Conservation (phyloP, 2,113 vertebrate genomes). For the Scolopax mira region DNA sequence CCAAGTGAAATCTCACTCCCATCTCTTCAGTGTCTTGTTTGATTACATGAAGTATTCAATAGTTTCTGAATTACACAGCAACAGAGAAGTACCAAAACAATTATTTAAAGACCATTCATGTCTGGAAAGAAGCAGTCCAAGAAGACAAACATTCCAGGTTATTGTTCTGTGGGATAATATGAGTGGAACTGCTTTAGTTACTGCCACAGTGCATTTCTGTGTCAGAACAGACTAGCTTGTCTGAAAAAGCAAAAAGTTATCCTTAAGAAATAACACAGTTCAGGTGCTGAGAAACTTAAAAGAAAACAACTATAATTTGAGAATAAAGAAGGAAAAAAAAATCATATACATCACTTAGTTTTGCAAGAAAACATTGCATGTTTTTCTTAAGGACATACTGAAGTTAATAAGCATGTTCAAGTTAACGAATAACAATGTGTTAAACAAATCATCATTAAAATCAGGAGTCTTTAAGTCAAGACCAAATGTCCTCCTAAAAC, state of each 20-base stretch:
- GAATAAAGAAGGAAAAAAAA: not conserved
- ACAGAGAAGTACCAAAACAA: not conserved
- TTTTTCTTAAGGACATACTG: not conserved
- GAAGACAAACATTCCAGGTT: not conserved
- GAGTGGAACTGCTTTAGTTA: not conserved
- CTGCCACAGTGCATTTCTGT: not conserved
- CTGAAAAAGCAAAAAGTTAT: not conserved
- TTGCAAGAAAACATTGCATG: not conserved
- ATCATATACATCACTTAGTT: not conserved
- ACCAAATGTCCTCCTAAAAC: not conserved
- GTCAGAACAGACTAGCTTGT: not conserved
- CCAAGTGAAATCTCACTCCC: not conserved
- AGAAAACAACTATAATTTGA: not conserved
- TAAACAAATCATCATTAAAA: not conserved
- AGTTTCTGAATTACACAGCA: not conserved
- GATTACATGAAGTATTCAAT: not conserved
- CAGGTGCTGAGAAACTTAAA: not conserved
- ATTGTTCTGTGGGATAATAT: not conserved
- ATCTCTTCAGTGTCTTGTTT: not conserved
- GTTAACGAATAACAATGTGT: not conserved
- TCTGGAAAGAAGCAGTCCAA: not conserved
- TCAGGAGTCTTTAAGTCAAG: not conserved
- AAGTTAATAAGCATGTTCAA: not conserved
- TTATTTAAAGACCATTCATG: not conserved
- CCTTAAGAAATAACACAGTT: not conserved